A percentile compares a stretch with the other conserved stretches of the same genome.
Evolutionary conservation across 2,797 vertebrate genomes (phyloP).

Genomic region (Peromyscus attwateri): DNA sequence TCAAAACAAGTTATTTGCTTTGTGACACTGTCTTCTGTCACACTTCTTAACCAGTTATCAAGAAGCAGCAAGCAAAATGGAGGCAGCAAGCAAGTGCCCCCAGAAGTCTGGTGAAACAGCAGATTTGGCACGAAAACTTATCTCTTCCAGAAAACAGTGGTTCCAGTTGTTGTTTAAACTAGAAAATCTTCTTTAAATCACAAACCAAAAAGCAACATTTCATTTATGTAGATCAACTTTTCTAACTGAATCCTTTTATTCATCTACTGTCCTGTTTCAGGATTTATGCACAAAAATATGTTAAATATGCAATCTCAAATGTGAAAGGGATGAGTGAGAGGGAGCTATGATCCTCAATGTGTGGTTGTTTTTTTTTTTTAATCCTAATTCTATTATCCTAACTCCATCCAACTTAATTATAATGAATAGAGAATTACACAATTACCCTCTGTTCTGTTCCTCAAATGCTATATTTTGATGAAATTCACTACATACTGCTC

Average conservation of each 20-base stretch:
- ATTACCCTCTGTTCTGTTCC: slow-evolving; percentile 87
- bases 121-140: neutral
- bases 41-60: neutral
- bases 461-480: slow-evolving; percentile 83
- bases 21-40: neutral
- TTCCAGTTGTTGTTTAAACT: neutral
- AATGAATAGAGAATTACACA: slow-evolving; percentile 84
- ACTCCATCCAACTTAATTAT: slow-evolving; percentile 77
- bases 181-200: neutral
- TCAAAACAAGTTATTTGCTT: neutral
- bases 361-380: neutral
- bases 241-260: neutral
- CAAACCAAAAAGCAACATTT: neutral
- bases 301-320: neutral
- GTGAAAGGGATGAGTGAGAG: neutral
- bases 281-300: slow-evolving; percentile 6
- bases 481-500: slow-evolving; percentile 81
- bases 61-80: neutral
- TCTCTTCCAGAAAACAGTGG: neutral
- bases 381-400: slow-evolving; percentile 79
- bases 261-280: neutral
- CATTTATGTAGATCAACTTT: neutral
- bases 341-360: neutral
- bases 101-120: neutral
- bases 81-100: neutral